Conservation (phyloP, 2,797 vertebrate species). For the Aeoliscus strigatus region DNA sequence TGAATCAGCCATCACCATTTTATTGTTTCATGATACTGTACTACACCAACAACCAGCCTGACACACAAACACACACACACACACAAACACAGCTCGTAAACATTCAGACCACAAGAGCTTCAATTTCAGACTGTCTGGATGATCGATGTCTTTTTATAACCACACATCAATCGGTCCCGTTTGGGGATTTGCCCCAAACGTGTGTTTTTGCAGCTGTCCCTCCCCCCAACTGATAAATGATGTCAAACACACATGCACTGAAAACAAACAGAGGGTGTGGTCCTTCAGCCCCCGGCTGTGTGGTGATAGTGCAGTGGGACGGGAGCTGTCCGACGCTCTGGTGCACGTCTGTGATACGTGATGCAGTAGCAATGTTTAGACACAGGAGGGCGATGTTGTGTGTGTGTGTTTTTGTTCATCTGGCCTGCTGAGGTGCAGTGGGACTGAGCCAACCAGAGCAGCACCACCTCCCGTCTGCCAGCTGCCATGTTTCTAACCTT, state of each 20-base stretch:
- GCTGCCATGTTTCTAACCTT: conserved; percentile 43
- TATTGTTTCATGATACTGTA: conserved; percentile 66
- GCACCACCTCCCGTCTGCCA: conserved; percentile 36
- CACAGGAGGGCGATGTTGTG: conserved; percentile 18
- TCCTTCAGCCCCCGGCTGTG: no score
- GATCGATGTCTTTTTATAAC: conserved; percentile 65
- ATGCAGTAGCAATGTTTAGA: conserved; percentile 22
- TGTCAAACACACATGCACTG: conserved; percentile 17
- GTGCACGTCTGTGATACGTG: conserved; percentile 36
- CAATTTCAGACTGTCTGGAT: conserved; percentile 62
- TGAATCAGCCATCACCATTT: conserved; percentile 68
- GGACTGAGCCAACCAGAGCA: conserved; percentile 40
- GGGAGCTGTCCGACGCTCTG: conserved; percentile 50
- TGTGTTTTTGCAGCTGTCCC: conserved; percentile 38
- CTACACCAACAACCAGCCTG: conserved; percentile 30
- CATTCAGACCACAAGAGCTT: conserved; percentile 41
- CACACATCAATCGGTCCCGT: conserved; percentile 61
- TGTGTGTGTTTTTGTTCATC: conserved; percentile 48
- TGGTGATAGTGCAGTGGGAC: no score
- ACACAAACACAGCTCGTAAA: conserved; percentile 12
- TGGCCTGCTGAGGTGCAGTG: conserved; percentile 49
- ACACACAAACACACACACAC: conserved; percentile 31
- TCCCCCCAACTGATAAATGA: conserved; percentile 34
- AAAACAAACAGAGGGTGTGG: no score
- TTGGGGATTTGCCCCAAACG: no score